Evolutionary conservation across 2,113 vertebrate species (phyloP), one percentile per base, ranked within the genome.

Genomic region (Phainopepla nitens): DNA sequence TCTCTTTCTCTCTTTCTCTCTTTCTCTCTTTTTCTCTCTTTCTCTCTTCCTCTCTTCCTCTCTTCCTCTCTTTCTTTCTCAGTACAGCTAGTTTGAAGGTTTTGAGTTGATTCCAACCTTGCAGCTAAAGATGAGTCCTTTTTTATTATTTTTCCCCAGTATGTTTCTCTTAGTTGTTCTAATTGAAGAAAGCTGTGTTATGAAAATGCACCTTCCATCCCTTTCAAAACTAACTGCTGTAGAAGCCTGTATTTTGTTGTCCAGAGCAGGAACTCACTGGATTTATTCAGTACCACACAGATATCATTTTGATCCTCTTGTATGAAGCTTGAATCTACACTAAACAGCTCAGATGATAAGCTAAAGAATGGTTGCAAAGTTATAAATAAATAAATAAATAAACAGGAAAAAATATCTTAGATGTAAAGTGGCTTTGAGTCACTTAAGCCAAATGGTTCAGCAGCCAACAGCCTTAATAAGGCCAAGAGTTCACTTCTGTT

Each of bases 91-190:
- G 65, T 68, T 91, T 95, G 75, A 95, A 94, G 61, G 54, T 69
- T 89, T 92, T 93, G 45, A 86, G 61, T 82, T 90, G 49, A 58
- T 73, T 93, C 35, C 66, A 89, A 70, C 15, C 49, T 92, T 61
- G 13, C 65, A 92, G 47, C 56, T 87, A 75, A 91, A 66, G 17
- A 91, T 29, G 31, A 73, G 29, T 11, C 7, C 16, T 6, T 49
- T 44, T 6, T 31, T 36, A 12, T 50, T 29, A 22, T 39, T 39
- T 2, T 61, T 6, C 0, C 4, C 12, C 14, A 13, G 1, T 51
- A 53, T 21, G 21, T 64, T 83, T 90, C 51, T 60, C 9, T 76
- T 50, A 45, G 21, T 27, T 68, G 23, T 70, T 93, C 88, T 94
- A 94, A 78, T 90, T 83, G 20, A 80, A 72, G 84, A 62, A 56